Percentiles rank a stretch among this genome's conserved stretches.
phyloP scores from a whole-genome alignment of 2,888 invertebrate genomes.

The Clivina fossor region DNA sequence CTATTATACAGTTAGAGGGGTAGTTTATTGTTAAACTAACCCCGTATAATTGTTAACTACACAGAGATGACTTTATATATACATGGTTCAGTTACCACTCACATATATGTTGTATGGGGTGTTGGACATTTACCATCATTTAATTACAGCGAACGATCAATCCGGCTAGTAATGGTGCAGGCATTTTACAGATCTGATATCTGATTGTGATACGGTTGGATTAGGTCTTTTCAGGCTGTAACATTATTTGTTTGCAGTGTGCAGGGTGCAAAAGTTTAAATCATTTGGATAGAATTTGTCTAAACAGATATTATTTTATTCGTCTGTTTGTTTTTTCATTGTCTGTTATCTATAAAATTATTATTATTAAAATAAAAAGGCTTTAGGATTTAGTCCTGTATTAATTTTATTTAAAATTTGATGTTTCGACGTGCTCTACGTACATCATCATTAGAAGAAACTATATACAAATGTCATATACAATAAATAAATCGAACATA shows the following conservation, averaged over 20 bases:
- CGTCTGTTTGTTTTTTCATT: too few relatives aligned
- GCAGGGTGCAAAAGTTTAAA: too few relatives aligned
- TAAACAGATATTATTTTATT: too few relatives aligned
- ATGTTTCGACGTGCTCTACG: too few relatives aligned
- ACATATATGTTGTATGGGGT: conserved; percentile 13
- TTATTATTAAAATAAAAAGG: too few relatives aligned
- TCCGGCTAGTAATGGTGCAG: not conserved
- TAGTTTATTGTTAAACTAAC: not conserved
- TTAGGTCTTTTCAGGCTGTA: not conserved
- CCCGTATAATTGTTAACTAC: conserved; percentile 15
- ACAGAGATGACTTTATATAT: conserved; percentile 5
- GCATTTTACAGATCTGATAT: not conserved
- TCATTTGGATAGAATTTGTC: too few relatives aligned
- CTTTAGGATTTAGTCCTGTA: too few relatives aligned
- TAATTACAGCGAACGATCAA: conserved; percentile 1
- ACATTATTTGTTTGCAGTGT: conserved; percentile 4
- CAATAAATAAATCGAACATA: too few relatives aligned
- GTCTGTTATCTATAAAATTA: too few relatives aligned
- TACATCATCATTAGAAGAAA: too few relatives aligned
- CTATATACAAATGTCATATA: too few relatives aligned
- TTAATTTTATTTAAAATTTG: too few relatives aligned
- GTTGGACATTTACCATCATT: conserved; percentile 5
- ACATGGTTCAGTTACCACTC: conserved; percentile 11
- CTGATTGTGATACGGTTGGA: not conserved
- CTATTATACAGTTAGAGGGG: conserved; percentile 18